These are phyloP conservation scores for Cavia aperea DNA, from an alignment of 2,113 vertebrate species.

Conservation along the genomic window DNA sequence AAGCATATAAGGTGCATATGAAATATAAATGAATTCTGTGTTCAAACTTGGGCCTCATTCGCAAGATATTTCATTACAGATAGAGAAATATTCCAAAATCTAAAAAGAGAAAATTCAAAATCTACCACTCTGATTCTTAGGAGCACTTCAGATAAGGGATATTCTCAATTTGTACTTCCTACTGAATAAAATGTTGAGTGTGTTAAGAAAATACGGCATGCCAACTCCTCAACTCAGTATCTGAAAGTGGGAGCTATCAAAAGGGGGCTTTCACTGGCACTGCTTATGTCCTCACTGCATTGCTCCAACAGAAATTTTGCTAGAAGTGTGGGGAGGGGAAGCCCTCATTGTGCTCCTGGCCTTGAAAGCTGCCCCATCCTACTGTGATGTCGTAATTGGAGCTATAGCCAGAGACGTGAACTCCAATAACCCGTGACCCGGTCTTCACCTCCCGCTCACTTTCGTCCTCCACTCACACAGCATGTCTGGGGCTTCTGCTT, in stretches of 20 bases:
- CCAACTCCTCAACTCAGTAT: neutral
- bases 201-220: neutral
- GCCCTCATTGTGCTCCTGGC: neutral
- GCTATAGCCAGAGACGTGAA: neutral
- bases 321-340: neutral
- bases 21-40: neutral
- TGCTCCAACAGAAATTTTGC: neutral
- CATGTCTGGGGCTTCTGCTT: neutral
- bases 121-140: neutral
- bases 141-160: neutral
- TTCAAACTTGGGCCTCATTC: neutral
- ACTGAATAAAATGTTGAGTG: neutral
- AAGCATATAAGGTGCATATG: neutral
- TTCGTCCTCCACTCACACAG: neutral
- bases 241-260: too few species aligned
- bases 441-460: neutral
- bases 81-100: neutral
- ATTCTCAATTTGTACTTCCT: too few species aligned
- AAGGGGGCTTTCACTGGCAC: neutral
- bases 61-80: neutral
- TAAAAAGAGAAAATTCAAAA: neutral
- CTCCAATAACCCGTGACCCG: neutral
- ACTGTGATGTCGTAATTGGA: constrained; percentile 30
- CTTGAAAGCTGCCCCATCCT: neutral
- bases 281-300: accelerated